Evolutionary conservation across 2,888 invertebrate species (phyloP), one percentile per base, ranked within the genome.

Genomic region (Dynastes grantii): DNA sequence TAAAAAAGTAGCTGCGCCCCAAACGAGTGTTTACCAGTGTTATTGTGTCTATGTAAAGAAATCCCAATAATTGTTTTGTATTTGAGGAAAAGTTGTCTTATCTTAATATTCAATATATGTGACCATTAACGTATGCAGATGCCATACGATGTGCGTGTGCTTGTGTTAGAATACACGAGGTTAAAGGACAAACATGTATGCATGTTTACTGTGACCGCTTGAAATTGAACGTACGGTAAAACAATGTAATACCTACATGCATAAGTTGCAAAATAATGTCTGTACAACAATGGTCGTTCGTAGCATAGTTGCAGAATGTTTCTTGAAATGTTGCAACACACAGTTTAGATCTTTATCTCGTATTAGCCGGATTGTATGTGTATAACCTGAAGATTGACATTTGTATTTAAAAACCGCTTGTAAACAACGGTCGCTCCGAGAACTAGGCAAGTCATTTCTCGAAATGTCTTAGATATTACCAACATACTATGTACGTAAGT

Each of bases 241-340:
- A 76, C 68, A 76, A 76, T 76, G 58, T 68, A 55, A 67, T 76
- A 76, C 76, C 76, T 76, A 67, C 73, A 75, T 76, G 49, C 58
- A 67, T 58, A 67, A 67, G 76, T 76, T 76, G 76, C 68, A 76
- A 76, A 68, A 67, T 76, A 68, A 55, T 76, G 76, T 76, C 58
- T 37, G 58, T 67, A 76, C 67, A 76, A 76, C 68, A 67, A 68
- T 76, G 76, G 67, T 68, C 55, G 73, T 61, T 75, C 61, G 61
- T 75, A 75, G 73, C 61, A 45, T 75, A 75, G 73, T 63, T 75
- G 73, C 73, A 75, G 73, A 75, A 63, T 75, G 63, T 75, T 75
- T 75, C 73, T 75, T 61, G 73, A 75, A 75, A 75, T 75, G 73
- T 75, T 75, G 73, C 73, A 61, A 61, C 45, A 61, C 61, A 61